Conservation (phyloP, 2,888 invertebrate genomes). For the Tipula helvola region DNA sequence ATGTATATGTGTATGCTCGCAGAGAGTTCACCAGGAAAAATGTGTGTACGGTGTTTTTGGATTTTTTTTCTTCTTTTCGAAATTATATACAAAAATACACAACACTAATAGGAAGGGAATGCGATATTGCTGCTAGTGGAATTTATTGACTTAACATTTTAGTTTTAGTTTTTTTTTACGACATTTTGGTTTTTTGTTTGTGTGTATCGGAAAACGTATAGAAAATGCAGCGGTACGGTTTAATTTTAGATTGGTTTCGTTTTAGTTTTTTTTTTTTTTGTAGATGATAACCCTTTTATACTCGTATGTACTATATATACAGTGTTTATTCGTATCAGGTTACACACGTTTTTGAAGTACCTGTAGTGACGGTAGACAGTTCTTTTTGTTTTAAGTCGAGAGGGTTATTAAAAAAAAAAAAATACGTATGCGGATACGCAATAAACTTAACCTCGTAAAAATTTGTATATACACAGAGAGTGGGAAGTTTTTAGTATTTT, state of each 20-base stretch:
- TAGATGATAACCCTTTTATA: background rate
- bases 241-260: background rate
- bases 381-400: background rate
- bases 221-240: background rate
- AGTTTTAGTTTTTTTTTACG: background rate
- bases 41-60: background rate
- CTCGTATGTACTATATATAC: background rate
- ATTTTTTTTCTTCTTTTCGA: background rate
- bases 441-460: background rate
- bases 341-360: background rate
- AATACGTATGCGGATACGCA: background rate
- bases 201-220: background rate
- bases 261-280: no score
- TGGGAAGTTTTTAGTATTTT: background rate
- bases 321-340: background rate
- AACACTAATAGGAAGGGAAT: background rate
- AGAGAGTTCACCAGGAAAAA: background rate
- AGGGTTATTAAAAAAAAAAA: background rate
- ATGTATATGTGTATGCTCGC: background rate
- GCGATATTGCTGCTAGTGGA: background rate
- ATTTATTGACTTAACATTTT: conserved; percentile 4
- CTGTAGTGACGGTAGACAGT: background rate
- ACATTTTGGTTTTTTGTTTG: background rate
- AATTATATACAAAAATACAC: background rate
- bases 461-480: background rate